Evolutionary conservation across 2,113 vertebrate genomes (phyloP), one percentile per base, ranked within the genome.

Genomic region (Mellivora capensis): DNA sequence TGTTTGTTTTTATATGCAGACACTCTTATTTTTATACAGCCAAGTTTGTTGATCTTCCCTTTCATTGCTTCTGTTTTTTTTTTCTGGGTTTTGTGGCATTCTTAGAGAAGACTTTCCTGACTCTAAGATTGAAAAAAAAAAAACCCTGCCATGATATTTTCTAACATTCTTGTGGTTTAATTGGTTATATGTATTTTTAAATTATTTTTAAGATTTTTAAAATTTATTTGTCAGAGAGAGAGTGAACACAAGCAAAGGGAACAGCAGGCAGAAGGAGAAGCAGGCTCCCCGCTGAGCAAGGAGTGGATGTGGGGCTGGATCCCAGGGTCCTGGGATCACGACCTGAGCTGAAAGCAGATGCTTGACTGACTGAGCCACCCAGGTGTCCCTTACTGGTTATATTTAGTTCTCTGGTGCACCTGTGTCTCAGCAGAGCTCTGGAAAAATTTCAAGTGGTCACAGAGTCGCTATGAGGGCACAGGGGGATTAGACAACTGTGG

Each of bases 401-500:
- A 3, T 62, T 31, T 31, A 39, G 31, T 7, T 57, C 62, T 52
- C 37, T 0, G 37, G 11, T 13, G n/a, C 29, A 14, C 14, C 85
- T 3, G 20, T 12, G 77, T 77, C 87, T 94, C 84, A 20, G 3
- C 0, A 44, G 42, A 14, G 61, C 96, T 49, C 57, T 67, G 49
- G 47, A 9, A 69, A 62, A 13, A 71, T 57, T 93, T 81, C 37
- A 44, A 80, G 34, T 1, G 2, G 6, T 39, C 72, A 7, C 25
- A 10, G 39, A 9, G 59, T 49, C 31, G 14, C 18, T 4, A 34
- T 7, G 57, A 77, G 5, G 27, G 6, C 47, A 12, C 0, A 0
- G 44, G 62, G 4, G 29, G 37, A 5, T 21, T 20, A 7, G 29
- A 12, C 20, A 27, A 4, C 64, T 10, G 0, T 0, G 0, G 3